These are phyloP conservation scores for Tolmerus cingulatus DNA, from an alignment of 2,888 invertebrate species.

Conservation along the genomic window DNA sequence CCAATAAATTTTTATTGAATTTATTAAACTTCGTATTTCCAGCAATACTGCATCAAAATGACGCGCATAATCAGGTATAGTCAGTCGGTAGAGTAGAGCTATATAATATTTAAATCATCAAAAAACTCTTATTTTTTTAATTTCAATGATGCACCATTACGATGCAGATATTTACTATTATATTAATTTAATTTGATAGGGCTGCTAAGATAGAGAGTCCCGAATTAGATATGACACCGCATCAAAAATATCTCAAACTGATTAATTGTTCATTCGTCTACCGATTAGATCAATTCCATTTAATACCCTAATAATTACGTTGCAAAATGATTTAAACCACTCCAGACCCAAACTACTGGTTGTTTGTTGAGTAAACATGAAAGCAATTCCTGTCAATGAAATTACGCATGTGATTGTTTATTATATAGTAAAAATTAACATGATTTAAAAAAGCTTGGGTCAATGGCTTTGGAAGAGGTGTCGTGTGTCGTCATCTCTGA, in stretches of 20 bases:
- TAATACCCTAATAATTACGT: not conserved
- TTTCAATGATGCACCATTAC: too few relatives aligned
- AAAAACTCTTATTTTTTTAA: too few relatives aligned
- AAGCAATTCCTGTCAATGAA: not conserved
- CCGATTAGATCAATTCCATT: not conserved
- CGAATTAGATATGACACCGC: not conserved
- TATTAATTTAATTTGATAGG: not conserved
- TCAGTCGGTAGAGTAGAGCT: too few relatives aligned
- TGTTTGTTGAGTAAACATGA: not conserved
- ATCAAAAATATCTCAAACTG: not conserved
- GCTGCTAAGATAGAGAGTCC: not conserved
- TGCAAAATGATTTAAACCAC: not conserved
- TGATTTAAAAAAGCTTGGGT: not conserved
- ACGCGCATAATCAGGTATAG: too few relatives aligned
- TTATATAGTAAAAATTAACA: not conserved
- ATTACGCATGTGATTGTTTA: not conserved
- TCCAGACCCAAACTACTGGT: not conserved
- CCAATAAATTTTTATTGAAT: too few relatives aligned
- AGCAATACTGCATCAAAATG: too few relatives aligned
- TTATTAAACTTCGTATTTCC: too few relatives aligned
- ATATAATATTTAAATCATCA: too few relatives aligned
- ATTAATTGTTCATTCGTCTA: not conserved
- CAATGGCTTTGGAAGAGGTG: not conserved
- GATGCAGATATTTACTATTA: too few relatives aligned
- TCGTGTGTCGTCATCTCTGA: not conserved